Conservation (phyloP, 2,113 vertebrate genomes). For the Hucho hucho region DNA sequence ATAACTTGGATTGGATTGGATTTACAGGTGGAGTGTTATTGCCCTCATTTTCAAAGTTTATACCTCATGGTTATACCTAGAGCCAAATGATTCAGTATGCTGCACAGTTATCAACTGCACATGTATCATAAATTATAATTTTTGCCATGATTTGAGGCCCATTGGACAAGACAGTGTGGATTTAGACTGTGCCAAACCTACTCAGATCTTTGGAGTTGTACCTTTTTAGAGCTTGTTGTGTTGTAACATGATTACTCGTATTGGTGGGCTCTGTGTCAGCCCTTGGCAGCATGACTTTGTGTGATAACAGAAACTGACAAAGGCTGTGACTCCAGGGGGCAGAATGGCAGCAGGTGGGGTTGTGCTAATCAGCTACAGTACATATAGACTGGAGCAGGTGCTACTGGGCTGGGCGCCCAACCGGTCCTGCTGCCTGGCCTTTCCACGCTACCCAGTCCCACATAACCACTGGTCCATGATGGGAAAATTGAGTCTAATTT, state of each 20-base stretch:
- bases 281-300: conserved; percentile 37
- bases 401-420: conserved; percentile 15
- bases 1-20: conserved; percentile 25
- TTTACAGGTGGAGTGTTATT: neutral
- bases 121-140: too few relatives aligned
- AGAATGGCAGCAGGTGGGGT: conserved; percentile 48
- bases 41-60: too few relatives aligned
- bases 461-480: conserved; percentile 10
- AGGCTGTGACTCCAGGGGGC: conserved; percentile 15
- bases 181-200: too few relatives aligned
- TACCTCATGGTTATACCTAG: too few relatives aligned
- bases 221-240: conserved; percentile 4
- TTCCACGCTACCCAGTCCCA: conserved; percentile 25
- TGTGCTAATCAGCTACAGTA: conserved; percentile 30
- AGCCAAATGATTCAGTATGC: too few relatives aligned
- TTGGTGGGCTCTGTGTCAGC: conserved; percentile 29
- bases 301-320: conserved; percentile 49
- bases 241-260: conserved; percentile 18
- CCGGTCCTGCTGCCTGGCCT: conserved; percentile 34
- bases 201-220: neutral
- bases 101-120: too few relatives aligned
- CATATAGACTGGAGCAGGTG: conserved; percentile 40
- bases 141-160: too few relatives aligned
- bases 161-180: too few relatives aligned
- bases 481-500: neutral